phyloP scores from a whole-genome alignment of 2,113 vertebrate genomes.

The Salvelinus sp. region DNA sequence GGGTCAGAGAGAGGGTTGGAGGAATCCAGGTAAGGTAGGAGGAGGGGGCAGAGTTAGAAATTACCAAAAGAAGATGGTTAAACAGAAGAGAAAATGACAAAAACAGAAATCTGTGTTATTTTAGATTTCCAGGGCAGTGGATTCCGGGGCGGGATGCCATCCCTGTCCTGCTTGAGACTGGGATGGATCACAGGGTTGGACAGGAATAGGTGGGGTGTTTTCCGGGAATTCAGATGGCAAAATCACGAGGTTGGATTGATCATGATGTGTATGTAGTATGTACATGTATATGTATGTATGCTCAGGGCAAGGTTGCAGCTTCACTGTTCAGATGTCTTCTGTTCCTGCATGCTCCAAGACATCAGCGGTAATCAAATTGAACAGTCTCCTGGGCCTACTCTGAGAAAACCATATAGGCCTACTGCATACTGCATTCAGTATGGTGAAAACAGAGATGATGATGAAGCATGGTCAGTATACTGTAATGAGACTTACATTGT shows the following conservation, averaged over 20 bases:
- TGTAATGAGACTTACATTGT: constrained; percentile 30
- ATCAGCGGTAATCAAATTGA: constrained; percentile 53
- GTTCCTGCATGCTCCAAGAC: constrained; percentile 55
- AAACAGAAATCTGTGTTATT: constrained; percentile 83
- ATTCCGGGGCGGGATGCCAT: constrained; percentile 22
- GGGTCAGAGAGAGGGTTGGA: constrained; percentile 38
- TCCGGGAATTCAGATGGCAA: constrained; percentile 55
- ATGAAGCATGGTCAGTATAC: constrained; percentile 21
- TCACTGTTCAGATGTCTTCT: constrained; percentile 41
- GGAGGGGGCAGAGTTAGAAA: constrained; percentile 9
- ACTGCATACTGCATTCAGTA: too few relatives aligned
- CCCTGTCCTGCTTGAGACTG: constrained; percentile 25
- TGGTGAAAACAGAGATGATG: too few relatives aligned
- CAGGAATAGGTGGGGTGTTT: constrained; percentile 24
- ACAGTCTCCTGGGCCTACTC: not conserved
- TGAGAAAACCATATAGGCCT: not conserved
- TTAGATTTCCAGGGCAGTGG: constrained; percentile 64
- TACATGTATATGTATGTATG: not conserved
- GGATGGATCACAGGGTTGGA: constrained; percentile 44
- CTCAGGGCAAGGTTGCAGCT: constrained; percentile 38
- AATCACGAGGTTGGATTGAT: constrained; percentile 10
- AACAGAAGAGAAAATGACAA: constrained; percentile 37
- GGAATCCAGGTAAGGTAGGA: constrained; percentile 30
- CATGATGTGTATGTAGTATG: too few relatives aligned
- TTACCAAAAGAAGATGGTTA: constrained; percentile 49